Evolutionary conservation across 2,113 vertebrate species (phyloP).

Genomic region (Ptychochromis oligacanthus): DNA sequence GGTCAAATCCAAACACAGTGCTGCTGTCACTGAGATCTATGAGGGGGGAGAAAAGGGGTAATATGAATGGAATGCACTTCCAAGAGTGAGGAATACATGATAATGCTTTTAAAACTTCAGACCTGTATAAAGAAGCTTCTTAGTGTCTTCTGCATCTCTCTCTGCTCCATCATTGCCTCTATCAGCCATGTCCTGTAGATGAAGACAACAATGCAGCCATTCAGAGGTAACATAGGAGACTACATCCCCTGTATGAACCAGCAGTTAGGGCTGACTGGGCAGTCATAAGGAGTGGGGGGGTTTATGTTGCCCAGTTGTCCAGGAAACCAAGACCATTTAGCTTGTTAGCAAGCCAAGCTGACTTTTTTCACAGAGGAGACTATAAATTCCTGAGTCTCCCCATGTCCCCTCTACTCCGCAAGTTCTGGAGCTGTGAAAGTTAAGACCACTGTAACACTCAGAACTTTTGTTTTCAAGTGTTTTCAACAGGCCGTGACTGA

Average conservation of each 20-base stretch:
- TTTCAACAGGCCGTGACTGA: too few relatives aligned
- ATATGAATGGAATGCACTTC: background rate
- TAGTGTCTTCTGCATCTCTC: constrained; percentile 37
- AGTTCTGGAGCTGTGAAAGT: background rate
- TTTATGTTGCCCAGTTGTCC: constrained; percentile 65
- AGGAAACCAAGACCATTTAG: constrained; percentile 59
- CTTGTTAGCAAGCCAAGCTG: constrained; percentile 32
- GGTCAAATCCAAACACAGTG: constrained; percentile 34
- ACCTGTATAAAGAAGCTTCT: constrained; percentile 67
- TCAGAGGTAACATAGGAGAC: background rate
- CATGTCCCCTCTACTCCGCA: background rate
- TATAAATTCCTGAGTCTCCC: constrained; percentile 26
- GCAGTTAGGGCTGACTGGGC: constrained; percentile 2
- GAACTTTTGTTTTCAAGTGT: too few relatives aligned
- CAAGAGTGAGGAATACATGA: background rate
- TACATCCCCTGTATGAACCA: background rate
- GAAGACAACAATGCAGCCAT: constrained; percentile 12
- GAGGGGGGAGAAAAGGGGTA: background rate
- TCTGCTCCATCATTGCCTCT: background rate
- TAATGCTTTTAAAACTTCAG: background rate
- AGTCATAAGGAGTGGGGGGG: constrained; percentile 5
- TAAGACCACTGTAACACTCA: background rate
- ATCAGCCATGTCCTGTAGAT: constrained; percentile 59
- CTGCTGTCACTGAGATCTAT: constrained; percentile 43
- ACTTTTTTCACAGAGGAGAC: constrained; percentile 12